Conservation (phyloP, 2,797 vertebrate genomes). For the Urocyon cinereoargenteus region DNA sequence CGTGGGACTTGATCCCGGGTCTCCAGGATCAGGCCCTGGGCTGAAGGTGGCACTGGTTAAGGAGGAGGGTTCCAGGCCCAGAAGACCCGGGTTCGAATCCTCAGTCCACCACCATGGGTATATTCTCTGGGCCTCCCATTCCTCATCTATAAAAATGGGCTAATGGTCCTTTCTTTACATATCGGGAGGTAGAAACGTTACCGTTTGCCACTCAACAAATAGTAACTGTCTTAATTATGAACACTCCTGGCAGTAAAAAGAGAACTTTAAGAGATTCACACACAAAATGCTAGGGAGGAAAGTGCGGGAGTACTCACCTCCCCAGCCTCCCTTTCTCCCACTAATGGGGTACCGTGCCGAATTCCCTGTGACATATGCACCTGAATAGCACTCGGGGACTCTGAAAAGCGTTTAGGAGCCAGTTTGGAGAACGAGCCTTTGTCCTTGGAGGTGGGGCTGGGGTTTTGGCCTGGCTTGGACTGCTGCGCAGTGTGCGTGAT, state of each 20-base stretch:
- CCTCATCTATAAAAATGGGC: not conserved
- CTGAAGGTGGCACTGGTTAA: no score
- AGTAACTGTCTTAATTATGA: not conserved
- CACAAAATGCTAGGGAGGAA: not conserved
- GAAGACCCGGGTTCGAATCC: not conserved
- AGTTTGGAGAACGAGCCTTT: not conserved
- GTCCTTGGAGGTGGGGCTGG: not conserved
- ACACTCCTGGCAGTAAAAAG: not conserved
- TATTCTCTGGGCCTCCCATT: not conserved
- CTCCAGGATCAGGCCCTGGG: no score
- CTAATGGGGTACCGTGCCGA: not conserved
- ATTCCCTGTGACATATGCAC: fast-evolving
- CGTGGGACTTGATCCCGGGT: no score
- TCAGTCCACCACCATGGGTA: not conserved
- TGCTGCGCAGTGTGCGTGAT: fast-evolving
- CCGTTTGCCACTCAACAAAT: not conserved
- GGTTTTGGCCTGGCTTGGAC: not conserved
- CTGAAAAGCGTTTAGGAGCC: not conserved
- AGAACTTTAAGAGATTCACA: fast-evolving
- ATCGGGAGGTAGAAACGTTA: not conserved
- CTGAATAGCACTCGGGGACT: not conserved
- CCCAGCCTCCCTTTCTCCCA: not conserved
- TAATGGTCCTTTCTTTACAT: not conserved
- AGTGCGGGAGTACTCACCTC: fast-evolving
- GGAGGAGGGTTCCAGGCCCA: not conserved